Conservation (phyloP, 2,113 vertebrate species). For the Solea senegalensis region DNA sequence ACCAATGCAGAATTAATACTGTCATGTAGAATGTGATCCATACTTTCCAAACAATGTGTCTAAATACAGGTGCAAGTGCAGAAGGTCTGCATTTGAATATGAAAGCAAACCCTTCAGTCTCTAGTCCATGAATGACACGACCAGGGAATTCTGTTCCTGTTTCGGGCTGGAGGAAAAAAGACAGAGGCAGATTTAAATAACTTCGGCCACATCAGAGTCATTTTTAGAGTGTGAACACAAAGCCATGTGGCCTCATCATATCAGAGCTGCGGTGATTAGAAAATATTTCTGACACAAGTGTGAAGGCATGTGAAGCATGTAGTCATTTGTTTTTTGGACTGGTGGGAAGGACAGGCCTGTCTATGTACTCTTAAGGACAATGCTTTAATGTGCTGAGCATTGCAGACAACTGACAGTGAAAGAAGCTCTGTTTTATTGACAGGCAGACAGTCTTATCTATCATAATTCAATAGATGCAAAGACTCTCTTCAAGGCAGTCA, state of each 20-base stretch:
- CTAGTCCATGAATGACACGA: neutral
- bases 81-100: neutral
- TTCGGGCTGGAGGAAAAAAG: neutral
- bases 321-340: slow-evolving; percentile 21
- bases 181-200: slow-evolving; percentile 39
- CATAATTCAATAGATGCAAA: too few species aligned
- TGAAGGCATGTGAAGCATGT: slow-evolving; percentile 23
- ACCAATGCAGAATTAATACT: too few species aligned
- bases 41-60: neutral
- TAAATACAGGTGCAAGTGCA: too few species aligned
- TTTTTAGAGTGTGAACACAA: slow-evolving; percentile 41
- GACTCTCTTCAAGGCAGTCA: too few species aligned
- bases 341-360: neutral
- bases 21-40: too few species aligned
- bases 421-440: neutral
- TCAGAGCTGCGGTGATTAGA: slow-evolving; percentile 21
- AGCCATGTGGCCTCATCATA: slow-evolving; percentile 31
- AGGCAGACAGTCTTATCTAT: too few species aligned
- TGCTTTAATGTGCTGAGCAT: slow-evolving; percentile 16
- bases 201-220: slow-evolving; percentile 41
- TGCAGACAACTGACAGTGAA: slow-evolving; percentile 4
- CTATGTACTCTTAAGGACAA: neutral
- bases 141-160: neutral
- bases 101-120: neutral
- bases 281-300: slow-evolving; percentile 45